Base-by-base conservation (phyloP, 2,797 vertebrate genomes). In the Botia almorhae region DNA sequence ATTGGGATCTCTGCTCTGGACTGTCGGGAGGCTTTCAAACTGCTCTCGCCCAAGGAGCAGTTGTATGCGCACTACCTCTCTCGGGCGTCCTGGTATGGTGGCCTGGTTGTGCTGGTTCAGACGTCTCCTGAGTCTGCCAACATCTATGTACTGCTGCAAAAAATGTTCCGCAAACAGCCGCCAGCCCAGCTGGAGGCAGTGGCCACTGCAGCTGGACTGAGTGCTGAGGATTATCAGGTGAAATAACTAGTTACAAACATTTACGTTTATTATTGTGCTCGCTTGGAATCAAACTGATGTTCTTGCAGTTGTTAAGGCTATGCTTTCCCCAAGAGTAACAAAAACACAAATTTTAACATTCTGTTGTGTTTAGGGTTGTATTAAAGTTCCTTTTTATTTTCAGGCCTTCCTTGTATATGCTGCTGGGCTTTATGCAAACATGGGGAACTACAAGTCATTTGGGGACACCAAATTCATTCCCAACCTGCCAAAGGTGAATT, bases 361-460 rank as follows among this genome's bases (percentile, higher is more conserved):
- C 14, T 7, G 68, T 26, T 29, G 14, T 43, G 11, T 39, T 50
- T 7, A 12, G 11, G 16, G 56, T 65, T 17, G 2, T 73, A 61
- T 64, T 11, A 3, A 36, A 2, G 1, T 46, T 23, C 1, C 73
- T 0, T 0, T 80, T 84, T 67, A 2, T 75, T 48, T 69, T 14
- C 78, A 97, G 96, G 96, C 96, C 0, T 94, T 97, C 86, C 90
- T 98, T 85, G 96, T 97, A 51, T 98, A 96, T 81, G 88, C 96
- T 33, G 95, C 96, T 0, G 96, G 96, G 13, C 85, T 97, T 74
- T 98, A 95, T 86, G 94, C 95, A 90, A 98, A 98, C 89, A 98
- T 97, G 96, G 96, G 96, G 74, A 98, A 98, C 92, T 98, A 98
- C 89, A 98, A 98, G 84, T 98, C 96, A 33, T 97, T 98, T 5